These are phyloP conservation scores for Fregetta grallaria DNA, from an alignment of 2,113 vertebrate species.

Conservation along the genomic window DNA sequence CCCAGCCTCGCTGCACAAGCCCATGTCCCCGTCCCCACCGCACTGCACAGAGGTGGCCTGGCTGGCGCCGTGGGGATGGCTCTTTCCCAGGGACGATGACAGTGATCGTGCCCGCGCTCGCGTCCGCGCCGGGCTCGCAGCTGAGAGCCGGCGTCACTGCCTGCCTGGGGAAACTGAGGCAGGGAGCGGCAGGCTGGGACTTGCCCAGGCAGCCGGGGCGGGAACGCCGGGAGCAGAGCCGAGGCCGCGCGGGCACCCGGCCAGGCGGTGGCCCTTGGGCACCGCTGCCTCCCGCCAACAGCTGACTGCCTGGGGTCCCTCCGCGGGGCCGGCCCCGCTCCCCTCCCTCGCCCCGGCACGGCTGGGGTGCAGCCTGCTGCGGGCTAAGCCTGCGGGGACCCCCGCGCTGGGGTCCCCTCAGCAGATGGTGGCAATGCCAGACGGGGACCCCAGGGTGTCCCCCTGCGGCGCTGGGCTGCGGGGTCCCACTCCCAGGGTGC, in stretches of 20 bases:
- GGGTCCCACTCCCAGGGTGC: rapidly evolving
- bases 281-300: neutral
- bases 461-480: no score
- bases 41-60: neutral
- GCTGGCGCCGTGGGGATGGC: rapidly evolving
- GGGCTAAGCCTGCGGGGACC: neutral
- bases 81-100: neutral
- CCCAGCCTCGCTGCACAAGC: no score
- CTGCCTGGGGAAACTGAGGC: slow-evolving; percentile 35
- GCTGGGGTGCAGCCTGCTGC: neutral
- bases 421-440: rapidly evolving
- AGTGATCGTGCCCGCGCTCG: neutral
- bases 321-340: rapidly evolving
- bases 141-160: neutral
- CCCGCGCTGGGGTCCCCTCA: rapidly evolving
- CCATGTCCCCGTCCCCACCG: neutral
- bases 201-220: neutral
- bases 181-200: neutral
- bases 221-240: neutral
- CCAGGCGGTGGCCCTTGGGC: neutral
- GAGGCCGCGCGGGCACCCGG: rapidly evolving
- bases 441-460: neutral
- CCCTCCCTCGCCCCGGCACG: rapidly evolving
- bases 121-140: neutral
- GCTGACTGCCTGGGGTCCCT: neutral